phyloP scores from a whole-genome alignment of 2,113 vertebrate species.

The Choloepus hoffmanni region DNA sequence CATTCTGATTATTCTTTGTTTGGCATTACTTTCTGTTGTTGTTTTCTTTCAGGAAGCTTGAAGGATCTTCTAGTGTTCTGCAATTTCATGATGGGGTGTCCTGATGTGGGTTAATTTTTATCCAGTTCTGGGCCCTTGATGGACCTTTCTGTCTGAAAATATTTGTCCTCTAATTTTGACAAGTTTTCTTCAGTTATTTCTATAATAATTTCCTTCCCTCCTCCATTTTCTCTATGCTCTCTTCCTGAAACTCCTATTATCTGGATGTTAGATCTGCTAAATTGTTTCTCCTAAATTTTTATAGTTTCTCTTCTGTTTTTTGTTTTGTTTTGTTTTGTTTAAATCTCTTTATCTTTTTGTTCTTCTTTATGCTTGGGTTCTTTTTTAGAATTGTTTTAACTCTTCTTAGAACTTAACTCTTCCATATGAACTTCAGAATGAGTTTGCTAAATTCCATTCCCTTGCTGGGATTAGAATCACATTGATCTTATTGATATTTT shows the following conservation, averaged over 20 bases:
- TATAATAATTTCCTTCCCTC: neutral
- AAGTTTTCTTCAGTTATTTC: conserved; percentile 19
- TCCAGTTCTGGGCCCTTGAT: neutral
- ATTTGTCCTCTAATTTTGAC: neutral
- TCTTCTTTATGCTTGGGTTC: neutral
- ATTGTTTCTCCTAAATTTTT: neutral
- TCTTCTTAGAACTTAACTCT: conserved; percentile 4
- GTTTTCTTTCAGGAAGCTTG: conserved; percentile 23
- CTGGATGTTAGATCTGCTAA: neutral
- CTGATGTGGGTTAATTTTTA: neutral
- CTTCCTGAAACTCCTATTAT: neutral
- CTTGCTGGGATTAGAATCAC: neutral
- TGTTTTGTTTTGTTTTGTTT: no score
- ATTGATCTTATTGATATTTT: neutral
- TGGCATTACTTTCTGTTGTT: neutral
- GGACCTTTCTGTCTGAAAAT: neutral
- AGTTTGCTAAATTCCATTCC: neutral
- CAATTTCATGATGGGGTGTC: neutral
- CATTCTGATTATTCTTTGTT: neutral
- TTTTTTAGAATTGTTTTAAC: neutral
- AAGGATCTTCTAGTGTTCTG: neutral
- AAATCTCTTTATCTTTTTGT: conserved; percentile 15
- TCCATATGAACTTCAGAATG: neutral
- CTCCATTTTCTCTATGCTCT: neutral
- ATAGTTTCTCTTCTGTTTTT: neutral